phyloP scores from a whole-genome alignment of 2,113 vertebrate species.

The Myotis yumanensis region DNA sequence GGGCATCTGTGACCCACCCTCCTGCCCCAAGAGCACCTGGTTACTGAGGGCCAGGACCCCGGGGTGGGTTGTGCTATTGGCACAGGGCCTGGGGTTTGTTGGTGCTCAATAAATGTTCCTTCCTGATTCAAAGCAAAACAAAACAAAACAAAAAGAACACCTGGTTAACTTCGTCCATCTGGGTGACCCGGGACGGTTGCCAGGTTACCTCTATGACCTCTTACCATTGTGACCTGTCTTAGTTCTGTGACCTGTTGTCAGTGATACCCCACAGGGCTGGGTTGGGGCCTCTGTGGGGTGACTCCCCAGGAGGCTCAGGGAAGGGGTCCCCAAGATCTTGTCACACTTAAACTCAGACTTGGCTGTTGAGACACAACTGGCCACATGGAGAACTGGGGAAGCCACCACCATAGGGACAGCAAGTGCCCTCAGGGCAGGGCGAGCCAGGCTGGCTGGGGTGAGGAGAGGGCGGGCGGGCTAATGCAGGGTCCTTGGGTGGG shows the following conservation, averaged over 20 bases:
- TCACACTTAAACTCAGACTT: neutral
- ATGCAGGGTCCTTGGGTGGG: accelerated
- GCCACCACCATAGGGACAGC: neutral
- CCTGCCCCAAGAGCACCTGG: too few relatives aligned
- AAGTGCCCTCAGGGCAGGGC: accelerated
- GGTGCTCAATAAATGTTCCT: too few relatives aligned
- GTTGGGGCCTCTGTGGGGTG: neutral
- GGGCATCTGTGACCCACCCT: too few relatives aligned
- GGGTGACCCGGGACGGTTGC: neutral
- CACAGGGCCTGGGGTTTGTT: too few relatives aligned
- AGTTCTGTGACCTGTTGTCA: neutral
- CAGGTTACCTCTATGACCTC: neutral
- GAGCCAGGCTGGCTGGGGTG: accelerated
- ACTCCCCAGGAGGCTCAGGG: neutral
- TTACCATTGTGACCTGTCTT: neutral
- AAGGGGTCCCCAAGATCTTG: neutral
- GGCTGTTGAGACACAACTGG: neutral
- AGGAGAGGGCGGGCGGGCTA: accelerated
- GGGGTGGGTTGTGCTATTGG: too few relatives aligned
- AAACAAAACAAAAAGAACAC: too few relatives aligned
- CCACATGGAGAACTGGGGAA: accelerated
- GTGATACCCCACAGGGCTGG: neutral
- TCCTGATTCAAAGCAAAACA: too few relatives aligned
- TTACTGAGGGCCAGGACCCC: too few relatives aligned
- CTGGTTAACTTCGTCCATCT: too few relatives aligned